Evolutionary conservation across 2,888 invertebrate species (phyloP), one percentile per base, ranked within the genome.

Genomic region (Drosophila paranaensis): DNA sequence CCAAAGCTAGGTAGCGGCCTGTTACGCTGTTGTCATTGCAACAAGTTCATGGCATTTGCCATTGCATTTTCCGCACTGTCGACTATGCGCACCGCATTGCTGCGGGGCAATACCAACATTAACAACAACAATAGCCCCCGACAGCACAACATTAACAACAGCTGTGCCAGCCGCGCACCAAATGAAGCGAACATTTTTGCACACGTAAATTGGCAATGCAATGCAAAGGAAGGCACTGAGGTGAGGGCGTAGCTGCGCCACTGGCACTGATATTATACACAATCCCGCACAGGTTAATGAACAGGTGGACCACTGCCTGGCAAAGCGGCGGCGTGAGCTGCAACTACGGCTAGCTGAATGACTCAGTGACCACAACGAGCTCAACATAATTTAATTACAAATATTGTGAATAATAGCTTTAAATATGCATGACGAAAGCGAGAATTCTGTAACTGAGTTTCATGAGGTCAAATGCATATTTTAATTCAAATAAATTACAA

Each of bases 121-220:
- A 43, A 16, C 46, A 54, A 33, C 72, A 48, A 51, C 72, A 43
- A 58, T 45, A 50, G 30, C 65, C 43, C 45, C 45, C 60, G 67
- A 57, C 69, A 65, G 43, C 64, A 65, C 30, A 27, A 33, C 62
- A 68, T 56, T 63, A 60, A 68, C 71, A 71, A 70, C 81, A 81
- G 72, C 80, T 82, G 82, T 63, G 67, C 48, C 74, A 71, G 71
- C 73, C 69, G 71, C 73, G 58, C 69, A 71, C 75, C 81, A 88
- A 86, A 88, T 78, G 78, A 83, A 88, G 76, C 88, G 81, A 66
- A 78, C 55, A 85, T 68, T 82, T 87, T 79, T 82, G 75, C 88
- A 63, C 71, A 60, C 57, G 45, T 57, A 57, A 77, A 60, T 67
- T 63, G 66, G 30, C 42, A 51, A 60, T 25, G 30, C 54, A n/a